phyloP scores from a whole-genome alignment of 2,888 invertebrate species.

The Papilio elwesi region DNA sequence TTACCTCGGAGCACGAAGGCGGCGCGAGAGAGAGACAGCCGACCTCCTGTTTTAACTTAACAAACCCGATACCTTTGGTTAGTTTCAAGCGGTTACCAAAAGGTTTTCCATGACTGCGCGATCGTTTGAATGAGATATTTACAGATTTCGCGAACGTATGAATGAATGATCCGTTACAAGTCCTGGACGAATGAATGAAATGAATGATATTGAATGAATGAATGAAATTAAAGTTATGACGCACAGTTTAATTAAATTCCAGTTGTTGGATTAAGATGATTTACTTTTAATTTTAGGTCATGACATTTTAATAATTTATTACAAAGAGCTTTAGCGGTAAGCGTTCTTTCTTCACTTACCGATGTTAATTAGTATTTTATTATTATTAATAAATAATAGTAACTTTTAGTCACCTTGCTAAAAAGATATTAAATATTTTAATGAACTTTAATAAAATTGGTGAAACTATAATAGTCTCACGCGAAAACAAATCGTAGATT shows the following conservation, averaged over 20 bases:
- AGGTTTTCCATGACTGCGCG: neutral
- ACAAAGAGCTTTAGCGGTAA: too few relatives aligned
- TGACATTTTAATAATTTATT: too few relatives aligned
- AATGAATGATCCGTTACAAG: neutral
- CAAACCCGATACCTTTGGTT: conserved; percentile 22
- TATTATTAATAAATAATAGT: too few relatives aligned
- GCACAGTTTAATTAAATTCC: neutral
- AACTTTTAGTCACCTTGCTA: too few relatives aligned
- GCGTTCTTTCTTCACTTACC: too few relatives aligned
- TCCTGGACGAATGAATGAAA: neutral
- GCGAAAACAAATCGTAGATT: too few relatives aligned
- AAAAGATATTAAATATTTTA: too few relatives aligned
- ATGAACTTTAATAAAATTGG: too few relatives aligned
- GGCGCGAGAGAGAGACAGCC: conserved; percentile 94
- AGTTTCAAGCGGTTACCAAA: conserved; percentile 22
- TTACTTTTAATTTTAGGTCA: too few relatives aligned
- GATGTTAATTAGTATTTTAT: too few relatives aligned
- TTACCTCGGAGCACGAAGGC: conserved; percentile 89
- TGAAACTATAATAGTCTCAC: too few relatives aligned
- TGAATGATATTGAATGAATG: neutral
- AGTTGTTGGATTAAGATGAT: neutral
- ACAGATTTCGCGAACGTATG: conserved; percentile 19
- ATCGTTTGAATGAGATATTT: neutral
- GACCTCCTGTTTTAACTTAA: conserved; percentile 50
- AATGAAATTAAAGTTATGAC: neutral